Conservation (phyloP, 1,140 invertebrate genomes). For the Drosophila nigrodunni region DNA sequence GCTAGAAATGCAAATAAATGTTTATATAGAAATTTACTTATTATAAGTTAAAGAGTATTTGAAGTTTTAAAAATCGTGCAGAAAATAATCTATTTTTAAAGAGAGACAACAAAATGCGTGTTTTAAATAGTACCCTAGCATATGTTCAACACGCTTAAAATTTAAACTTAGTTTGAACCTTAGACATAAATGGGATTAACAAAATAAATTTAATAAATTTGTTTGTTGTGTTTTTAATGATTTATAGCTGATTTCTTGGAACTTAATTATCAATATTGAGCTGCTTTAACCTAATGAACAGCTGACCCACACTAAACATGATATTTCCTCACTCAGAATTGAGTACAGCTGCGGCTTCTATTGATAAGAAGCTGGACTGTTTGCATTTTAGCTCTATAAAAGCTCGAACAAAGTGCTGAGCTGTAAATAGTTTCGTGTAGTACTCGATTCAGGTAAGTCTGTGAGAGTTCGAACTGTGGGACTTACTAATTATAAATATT, state of each 20-base stretch:
- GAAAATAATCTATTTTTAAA: no score
- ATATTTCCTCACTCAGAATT: conserved; percentile 26
- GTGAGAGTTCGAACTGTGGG: not conserved
- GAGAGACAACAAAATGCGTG: no score
- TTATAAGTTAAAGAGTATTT: no score
- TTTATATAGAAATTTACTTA: no score
- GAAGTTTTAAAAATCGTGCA: no score
- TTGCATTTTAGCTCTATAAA: conserved; percentile 45
- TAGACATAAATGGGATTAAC: not conserved
- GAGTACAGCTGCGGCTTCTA: conserved; percentile 7
- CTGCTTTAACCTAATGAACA: conserved; percentile 24
- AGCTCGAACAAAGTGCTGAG: conserved; percentile 12
- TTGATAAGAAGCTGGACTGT: conserved; percentile 24
- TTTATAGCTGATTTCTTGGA: not conserved
- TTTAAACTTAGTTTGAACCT: no score
- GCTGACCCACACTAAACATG: conserved; percentile 12
- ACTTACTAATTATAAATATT: not conserved
- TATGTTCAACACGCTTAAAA: no score
- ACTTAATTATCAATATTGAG: conserved; percentile 34
- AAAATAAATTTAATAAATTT: conserved; percentile 12
- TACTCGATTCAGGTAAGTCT: conserved; percentile 42
- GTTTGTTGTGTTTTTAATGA: conserved; percentile 4
- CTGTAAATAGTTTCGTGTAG: conserved; percentile 50
- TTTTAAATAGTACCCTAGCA: no score
- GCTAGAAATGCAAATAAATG: no score